Conservation (phyloP, 2,113 vertebrate species). For the Psittacula cyanocephala region DNA sequence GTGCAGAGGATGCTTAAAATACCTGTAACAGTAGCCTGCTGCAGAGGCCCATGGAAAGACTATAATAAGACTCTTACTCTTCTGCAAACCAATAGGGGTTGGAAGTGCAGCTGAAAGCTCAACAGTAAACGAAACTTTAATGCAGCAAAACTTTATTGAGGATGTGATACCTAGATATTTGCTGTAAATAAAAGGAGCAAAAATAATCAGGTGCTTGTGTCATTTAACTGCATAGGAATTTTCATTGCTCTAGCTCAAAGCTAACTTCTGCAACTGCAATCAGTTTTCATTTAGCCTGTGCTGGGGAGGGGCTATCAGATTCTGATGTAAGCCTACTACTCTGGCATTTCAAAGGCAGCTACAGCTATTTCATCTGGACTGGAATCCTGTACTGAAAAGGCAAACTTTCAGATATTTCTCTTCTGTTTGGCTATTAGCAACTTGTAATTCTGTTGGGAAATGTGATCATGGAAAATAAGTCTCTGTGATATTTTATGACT, state of each 20-base stretch:
- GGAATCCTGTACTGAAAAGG: background rate
- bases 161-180: background rate
- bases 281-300: background rate
- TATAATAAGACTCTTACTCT: background rate
- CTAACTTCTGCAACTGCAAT: background rate
- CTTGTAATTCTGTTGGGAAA: background rate
- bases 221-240: background rate
- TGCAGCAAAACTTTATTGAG: constrained; percentile 32
- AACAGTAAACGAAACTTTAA: fast-evolving
- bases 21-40: background rate
- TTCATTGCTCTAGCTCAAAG: constrained; percentile 27
- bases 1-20: background rate
- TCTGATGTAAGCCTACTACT: background rate
- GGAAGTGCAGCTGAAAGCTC: background rate
- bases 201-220: background rate
- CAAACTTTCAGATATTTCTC: background rate
- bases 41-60: background rate
- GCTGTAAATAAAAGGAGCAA: background rate
- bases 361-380: background rate
- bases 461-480: background rate
- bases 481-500: background rate
- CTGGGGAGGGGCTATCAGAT: background rate
- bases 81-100: background rate
- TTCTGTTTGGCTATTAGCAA: background rate
- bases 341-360: constrained; percentile 25